Evolutionary conservation across 2,113 vertebrate genomes (phyloP), one percentile per base, ranked within the genome.

Genomic region (Tilapia sparmanii): DNA sequence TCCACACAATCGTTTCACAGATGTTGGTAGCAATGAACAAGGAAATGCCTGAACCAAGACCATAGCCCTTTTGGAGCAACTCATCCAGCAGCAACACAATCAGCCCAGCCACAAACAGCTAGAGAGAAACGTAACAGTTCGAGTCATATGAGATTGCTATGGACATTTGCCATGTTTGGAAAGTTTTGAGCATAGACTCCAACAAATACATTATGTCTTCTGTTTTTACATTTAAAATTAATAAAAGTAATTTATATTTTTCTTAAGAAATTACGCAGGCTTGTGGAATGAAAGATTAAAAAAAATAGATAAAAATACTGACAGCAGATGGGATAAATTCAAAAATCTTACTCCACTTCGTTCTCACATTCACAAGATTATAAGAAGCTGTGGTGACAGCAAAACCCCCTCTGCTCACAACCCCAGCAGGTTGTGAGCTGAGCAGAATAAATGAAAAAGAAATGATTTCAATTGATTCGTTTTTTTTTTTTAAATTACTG

Each of bases 11-110:
- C 9, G 98, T 99, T 95, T 99, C 99, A 57, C 99, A 99, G 93
- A 99, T 99, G 93, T 99, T 99, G n/a, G 99, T 99, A 15, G 99
- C 99, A 24, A 99, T 99, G 94, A 99, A 99, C 85, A 99, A 97
- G 8, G 99, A 99, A 84, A 99, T 99, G 1, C 99, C 99, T 50
- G 99, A 99, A 86, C 99, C 98, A 5, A 99, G 96, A 57, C 99
- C 99, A 1, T 99, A 99, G 4, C 99, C 99, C 76, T 99, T 99
- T 88, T 99, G 99, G 0, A 99, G 96, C 82, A 99, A 95, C 93
- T 99, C 99, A 85, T 99, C 99, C 95, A 99, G 94, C 38, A 99
- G 97, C 81, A 99, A 96, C 86, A 99, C 99, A 24, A 99, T 99
- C 87, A 99, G 93, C 7, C 99, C 99, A 38, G 99, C 98, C 40